Percentiles rank a stretch among this genome's conserved stretches.
phyloP scores from a whole-genome alignment of 2,113 vertebrate species.

The Gavialis gangeticus region DNA sequence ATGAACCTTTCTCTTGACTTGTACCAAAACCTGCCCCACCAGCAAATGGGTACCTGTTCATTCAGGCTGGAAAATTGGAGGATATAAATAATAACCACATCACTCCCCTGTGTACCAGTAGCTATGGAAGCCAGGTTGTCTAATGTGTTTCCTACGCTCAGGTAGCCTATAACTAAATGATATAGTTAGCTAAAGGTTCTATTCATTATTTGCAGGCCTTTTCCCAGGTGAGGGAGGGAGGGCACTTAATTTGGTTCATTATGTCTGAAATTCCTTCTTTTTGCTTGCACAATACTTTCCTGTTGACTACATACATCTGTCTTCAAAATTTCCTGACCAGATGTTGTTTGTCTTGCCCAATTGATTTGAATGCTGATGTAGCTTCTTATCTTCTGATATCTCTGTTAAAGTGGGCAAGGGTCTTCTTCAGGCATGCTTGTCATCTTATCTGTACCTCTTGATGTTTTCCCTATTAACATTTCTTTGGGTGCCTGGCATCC shows the following conservation, averaged over 20 bases:
- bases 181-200: background rate
- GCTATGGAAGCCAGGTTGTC: no score
- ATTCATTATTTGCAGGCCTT: background rate
- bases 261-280: background rate
- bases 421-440: background rate
- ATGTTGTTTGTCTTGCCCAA: background rate
- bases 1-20: no score
- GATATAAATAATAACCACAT: no score
- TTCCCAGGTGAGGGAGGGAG: background rate
- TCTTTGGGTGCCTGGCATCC: background rate
- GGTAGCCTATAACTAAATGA: no score
- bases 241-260: background rate
- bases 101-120: no score
- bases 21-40: no score
- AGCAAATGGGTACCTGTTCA: no score
- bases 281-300: background rate
- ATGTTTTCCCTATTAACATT: conserved; percentile 28
- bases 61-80: no score
- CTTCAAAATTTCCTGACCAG: background rate
- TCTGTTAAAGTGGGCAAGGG: background rate
- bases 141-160: no score
- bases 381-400: background rate
- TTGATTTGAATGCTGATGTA: background rate
- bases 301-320: background rate
- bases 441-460: background rate